These are phyloP conservation scores for Nerophis lumbriciformis DNA, from an alignment of 2,113 vertebrate species.

Conservation along the genomic window DNA sequence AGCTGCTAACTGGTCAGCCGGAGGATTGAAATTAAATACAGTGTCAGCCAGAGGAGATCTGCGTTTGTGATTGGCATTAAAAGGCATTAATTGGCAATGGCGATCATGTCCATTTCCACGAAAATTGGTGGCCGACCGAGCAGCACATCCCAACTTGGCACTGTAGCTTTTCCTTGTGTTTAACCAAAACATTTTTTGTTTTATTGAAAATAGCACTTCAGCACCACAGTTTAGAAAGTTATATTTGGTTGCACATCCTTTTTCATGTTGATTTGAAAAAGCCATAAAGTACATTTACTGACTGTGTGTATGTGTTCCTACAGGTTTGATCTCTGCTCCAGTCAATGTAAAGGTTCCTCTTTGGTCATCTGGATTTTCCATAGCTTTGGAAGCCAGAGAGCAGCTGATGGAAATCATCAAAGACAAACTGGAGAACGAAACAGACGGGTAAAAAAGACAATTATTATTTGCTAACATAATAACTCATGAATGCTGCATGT, in stretches of 20 bases:
- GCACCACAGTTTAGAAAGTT: background rate
- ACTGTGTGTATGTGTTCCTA: background rate
- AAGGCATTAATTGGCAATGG: too few relatives aligned
- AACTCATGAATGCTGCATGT: background rate
- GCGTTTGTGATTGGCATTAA: too few relatives aligned
- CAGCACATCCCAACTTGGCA: background rate
- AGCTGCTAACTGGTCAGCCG: too few relatives aligned
- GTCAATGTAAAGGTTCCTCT: slow-evolving; percentile 60
- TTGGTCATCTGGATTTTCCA: slow-evolving; percentile 64
- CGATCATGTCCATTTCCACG: too few relatives aligned
- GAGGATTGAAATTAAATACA: too few relatives aligned
- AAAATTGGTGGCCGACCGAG: too few relatives aligned
- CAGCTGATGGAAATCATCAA: slow-evolving; percentile 64
- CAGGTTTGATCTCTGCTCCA: slow-evolving; percentile 67
- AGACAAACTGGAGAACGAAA: slow-evolving; percentile 59
- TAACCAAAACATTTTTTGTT: too few relatives aligned
- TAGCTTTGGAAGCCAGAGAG: slow-evolving; percentile 57
- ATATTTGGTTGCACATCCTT: slow-evolving; percentile 10
- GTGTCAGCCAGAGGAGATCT: too few relatives aligned
- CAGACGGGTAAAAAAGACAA: slow-evolving; percentile 37
- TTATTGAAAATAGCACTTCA: too few relatives aligned
- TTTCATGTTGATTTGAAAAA: background rate
- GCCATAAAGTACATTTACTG: background rate
- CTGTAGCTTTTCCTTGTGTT: background rate
- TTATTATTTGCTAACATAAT: too few relatives aligned